Base-by-base conservation (phyloP, 2,888 invertebrate species). In the Perizoma flavofasciatum region DNA sequence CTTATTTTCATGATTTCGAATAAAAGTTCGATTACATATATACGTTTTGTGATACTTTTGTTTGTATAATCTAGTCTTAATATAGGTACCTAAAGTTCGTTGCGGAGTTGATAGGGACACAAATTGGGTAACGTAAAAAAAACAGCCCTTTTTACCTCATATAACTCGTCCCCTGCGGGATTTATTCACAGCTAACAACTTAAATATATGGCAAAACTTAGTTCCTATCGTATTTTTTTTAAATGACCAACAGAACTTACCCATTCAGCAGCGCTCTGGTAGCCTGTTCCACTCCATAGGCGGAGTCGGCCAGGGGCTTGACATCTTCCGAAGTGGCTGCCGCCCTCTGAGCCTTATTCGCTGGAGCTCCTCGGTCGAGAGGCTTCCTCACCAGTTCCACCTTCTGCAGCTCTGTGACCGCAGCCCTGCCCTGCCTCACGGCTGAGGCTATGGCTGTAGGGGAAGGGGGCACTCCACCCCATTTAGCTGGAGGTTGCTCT, bases 291-390 rank as follows among this genome's bases (percentile, higher is more conserved):
- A 95, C 94, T 0, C 94, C 94, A 72, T 94, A 95, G 0, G 95
- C 97, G 0, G 94, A 87, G 7, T 94, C 88, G 0, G 96, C 94
- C 45, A 96, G 67, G 4, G 93, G 91, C 11, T 94, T 93, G 0
- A 95, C 94, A 41, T 87, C 92, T 0, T 88, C 80, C 0, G 93
- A 91, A 0, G 96, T 95, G 50, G 94, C 94, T 0, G 96, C 92
- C 0, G 96, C 94, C 50, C 94, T 92, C 74, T 96, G 96, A 52
- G 96, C 96, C 44, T 94, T 93, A 66, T 92, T 94, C 33, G 95
- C 94, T 0, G 96, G 95, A 5, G 94, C 93, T 59, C 94, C 88
- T 0, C 85, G 68, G 0, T 83, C 85, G 44, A 94, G 70, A 0
- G 94, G 93, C 22, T 61, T 77, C 6, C 89, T 74, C 5, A 63